These are phyloP conservation scores for Beroe forskalii DNA, from an alignment of 37 sponge, comb jelly and placozoan genomes.

Conservation along the genomic window DNA sequence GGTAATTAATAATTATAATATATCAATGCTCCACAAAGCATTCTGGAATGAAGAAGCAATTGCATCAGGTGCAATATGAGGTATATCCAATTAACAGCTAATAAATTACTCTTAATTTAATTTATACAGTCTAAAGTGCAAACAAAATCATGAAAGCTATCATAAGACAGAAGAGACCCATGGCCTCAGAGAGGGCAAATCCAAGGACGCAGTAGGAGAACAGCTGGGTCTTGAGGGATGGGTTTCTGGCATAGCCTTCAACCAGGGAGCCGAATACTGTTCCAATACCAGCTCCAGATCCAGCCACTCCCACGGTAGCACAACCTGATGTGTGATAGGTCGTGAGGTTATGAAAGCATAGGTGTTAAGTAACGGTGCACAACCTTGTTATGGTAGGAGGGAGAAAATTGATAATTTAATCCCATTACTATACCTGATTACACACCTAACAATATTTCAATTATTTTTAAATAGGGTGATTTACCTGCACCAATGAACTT, in stretches of 20 bases:
- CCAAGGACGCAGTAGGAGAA: too few relatives aligned
- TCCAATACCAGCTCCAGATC: slow-evolving; percentile 70
- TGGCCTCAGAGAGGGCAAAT: too few relatives aligned
- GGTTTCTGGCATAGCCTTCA: slow-evolving; percentile 90
- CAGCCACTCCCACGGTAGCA: slow-evolving; percentile 67
- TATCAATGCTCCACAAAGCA: too few relatives aligned
- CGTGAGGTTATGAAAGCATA: background rate
- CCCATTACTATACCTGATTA: too few relatives aligned
- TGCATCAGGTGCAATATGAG: too few relatives aligned
- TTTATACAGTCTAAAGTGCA: slow-evolving; percentile 77
- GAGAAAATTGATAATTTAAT: background rate
- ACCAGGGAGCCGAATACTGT: slow-evolving; percentile 70
- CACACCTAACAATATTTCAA: too few relatives aligned
- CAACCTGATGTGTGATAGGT: slow-evolving; percentile 9
- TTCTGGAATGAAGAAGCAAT: background rate
- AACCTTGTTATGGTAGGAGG: too few relatives aligned
- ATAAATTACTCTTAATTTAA: too few relatives aligned
- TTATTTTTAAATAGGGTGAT: background rate
- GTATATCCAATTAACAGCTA: too few relatives aligned
- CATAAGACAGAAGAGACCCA: slow-evolving; percentile 97
- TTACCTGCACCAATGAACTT: slow-evolving; percentile 50
- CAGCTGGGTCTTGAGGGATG: too few relatives aligned
- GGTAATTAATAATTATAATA: too few relatives aligned
- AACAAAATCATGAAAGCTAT: slow-evolving; percentile 89
- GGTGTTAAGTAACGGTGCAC: too few relatives aligned